These are phyloP conservation scores for Simalia tracyae DNA, from an alignment of 2,797 vertebrate genomes.

Conservation along the genomic window DNA sequence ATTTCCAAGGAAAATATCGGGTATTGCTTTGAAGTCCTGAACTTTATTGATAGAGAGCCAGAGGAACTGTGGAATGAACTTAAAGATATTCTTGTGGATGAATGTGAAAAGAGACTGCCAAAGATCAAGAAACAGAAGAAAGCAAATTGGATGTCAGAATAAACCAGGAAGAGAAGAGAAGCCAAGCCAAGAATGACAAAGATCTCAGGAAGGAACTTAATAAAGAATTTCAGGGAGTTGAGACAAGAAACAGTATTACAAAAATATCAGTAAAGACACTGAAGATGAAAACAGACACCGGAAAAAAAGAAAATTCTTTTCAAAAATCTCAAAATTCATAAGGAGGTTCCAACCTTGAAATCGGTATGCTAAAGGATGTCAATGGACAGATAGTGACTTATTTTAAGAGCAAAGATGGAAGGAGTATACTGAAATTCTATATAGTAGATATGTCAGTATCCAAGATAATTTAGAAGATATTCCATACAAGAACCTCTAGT, in stretches of 20 bases:
- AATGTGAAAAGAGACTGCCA: background rate
- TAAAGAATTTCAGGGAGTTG: background rate
- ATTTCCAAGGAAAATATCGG: background rate
- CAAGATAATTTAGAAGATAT: background rate
- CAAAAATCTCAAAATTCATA: background rate
- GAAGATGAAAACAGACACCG: background rate
- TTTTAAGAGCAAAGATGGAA: background rate
- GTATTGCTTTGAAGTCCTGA: background rate
- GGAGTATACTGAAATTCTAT: background rate
- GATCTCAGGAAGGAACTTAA: background rate
- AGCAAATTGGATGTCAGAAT: background rate
- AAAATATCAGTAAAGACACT: background rate
- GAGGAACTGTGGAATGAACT: background rate
- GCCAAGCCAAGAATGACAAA: background rate
- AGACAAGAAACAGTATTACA: background rate
- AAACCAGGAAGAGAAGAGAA: background rate
- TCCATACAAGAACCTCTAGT: background rate
- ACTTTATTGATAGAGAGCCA: background rate
- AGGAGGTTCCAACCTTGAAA: background rate
- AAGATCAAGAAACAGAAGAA: background rate
- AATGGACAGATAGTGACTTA: background rate
- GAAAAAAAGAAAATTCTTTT: background rate
- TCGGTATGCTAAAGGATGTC: background rate
- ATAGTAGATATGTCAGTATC: background rate
- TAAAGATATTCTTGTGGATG: background rate